Base-by-base conservation (phyloP, 2,888 invertebrate genomes). In the Bedellia somnulentella region DNA sequence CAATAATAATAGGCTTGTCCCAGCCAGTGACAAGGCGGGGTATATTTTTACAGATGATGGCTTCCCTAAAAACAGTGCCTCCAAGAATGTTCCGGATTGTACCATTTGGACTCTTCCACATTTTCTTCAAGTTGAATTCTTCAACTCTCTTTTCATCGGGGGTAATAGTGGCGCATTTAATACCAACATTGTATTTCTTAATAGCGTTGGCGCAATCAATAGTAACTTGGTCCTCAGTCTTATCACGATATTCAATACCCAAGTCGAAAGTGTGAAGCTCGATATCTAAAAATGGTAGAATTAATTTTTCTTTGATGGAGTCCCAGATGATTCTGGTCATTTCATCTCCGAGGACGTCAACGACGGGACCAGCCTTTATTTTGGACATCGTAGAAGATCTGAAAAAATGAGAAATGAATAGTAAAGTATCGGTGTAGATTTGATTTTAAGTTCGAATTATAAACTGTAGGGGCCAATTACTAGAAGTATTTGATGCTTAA, bases 261-360 rank as follows among this genome's bases (percentile, higher is more conserved):
- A 99, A 80, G 66, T 99, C 99, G 60, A 83, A 98, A 5, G 87
- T 86, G 55, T 97, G 93, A 33, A 98, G 67, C 57, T 98, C 94
- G 44, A 98, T 87, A 55, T 98, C 94, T 46, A 99, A 79, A 70
- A 93, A 96, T 1, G 98, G 98, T 37, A 97, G 73, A 52, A 99
- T 96, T 22, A 99, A 81, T 64, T 98, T 98, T 34, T 97, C 84
- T 68, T 98, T 99, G 48, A 99, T 99, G 21, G 91, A 81, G 52
- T 97, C 95, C 98, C 98, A 99, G 56, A 99, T 97, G 41, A 99
- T 92, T 46, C 98, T 83, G 24, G 93, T 93, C 93, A 93, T 93
- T 70, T 94, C 94, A 80, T 94, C 93, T n/a, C 94, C 94, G 31
- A 93, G 81, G 47, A 93, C 83, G 59, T 94, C 93, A 27, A 94